Conservation (phyloP, 2,797 vertebrate genomes). For the Dendrocincla fuliginosa region DNA sequence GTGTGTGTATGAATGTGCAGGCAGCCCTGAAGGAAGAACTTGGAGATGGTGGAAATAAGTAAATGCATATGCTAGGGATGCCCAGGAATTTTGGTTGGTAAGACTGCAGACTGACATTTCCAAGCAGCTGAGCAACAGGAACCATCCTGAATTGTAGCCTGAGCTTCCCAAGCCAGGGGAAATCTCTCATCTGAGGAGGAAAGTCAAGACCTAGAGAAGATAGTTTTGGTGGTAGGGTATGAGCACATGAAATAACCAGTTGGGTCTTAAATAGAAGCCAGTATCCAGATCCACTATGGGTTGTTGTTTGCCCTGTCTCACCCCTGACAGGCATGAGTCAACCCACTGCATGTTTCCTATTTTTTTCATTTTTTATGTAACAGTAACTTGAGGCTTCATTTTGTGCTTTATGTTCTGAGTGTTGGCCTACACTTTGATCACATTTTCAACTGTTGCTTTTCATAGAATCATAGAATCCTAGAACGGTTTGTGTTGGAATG, state of each 20-base stretch:
- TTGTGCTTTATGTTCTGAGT: background rate
- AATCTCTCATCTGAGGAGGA: background rate
- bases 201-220: background rate
- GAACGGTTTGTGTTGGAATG: background rate
- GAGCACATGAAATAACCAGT: background rate
- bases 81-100: background rate
- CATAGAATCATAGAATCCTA: background rate
- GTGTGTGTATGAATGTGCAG: background rate
- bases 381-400: background rate
- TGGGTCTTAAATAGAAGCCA: background rate
- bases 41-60: background rate
- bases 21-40: background rate
- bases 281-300: background rate
- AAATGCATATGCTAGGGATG: background rate
- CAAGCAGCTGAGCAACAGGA: background rate
- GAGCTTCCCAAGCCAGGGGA: background rate
- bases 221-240: background rate
- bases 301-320: background rate
- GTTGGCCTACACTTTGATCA: background rate
- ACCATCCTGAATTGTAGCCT: background rate
- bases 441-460: background rate
- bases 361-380: background rate
- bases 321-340: background rate
- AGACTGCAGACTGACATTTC: background rate
- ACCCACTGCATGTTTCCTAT: background rate